Evolutionary conservation across 2,888 invertebrate genomes (phyloP), one percentile per base, ranked within the genome.

Genomic region (Stenchaetothrips biformis): DNA sequence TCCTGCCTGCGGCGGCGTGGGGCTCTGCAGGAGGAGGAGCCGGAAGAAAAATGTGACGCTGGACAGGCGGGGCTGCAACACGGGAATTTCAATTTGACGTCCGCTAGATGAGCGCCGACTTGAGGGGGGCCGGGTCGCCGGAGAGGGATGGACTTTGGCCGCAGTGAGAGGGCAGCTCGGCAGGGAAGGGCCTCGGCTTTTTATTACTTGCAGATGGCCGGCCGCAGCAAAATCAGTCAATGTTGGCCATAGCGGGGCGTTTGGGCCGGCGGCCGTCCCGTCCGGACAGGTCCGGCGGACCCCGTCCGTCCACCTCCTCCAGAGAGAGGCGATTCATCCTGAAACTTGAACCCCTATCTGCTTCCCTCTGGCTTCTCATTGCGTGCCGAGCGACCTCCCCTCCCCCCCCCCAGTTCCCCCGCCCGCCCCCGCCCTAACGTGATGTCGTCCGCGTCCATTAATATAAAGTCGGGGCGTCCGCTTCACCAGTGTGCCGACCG

Each of bases 31-130:
- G 37, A 37, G 37, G 37, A 37, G 37, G 37, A 37, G 37, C 37
- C 1, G 37, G 37, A 37, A 37, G 37, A 37, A 37, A 37, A 37
- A 37, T 37, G 37, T 37, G 37, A 37, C 37, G 37, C 37, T 2
- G 53, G 53, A 53, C 53, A 53, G 53, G 16, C 13, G 18, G 13
- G 59, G 59, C 59, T 59, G 13, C 53, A 53, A 11, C 21, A 74
- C 67, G 25, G 67, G 67, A 74, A 74, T 74, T 74, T 74, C 67
- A 74, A 74, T 74, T 74, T 74, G 67, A 74, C 67, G 67, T 74
- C 21, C 67, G 25, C 67, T 74, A 74, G 67, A 74, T 74, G 67
- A 74, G 67, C 11, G 67, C 21, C 67, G 67, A 74, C 67, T 74
- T 74, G 67, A 74, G 67, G 67, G 67, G 21, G 67, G 67, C 21